These are phyloP conservation scores for Euproctis similis DNA, from an alignment of 2,888 invertebrate species.

Conservation along the genomic window DNA sequence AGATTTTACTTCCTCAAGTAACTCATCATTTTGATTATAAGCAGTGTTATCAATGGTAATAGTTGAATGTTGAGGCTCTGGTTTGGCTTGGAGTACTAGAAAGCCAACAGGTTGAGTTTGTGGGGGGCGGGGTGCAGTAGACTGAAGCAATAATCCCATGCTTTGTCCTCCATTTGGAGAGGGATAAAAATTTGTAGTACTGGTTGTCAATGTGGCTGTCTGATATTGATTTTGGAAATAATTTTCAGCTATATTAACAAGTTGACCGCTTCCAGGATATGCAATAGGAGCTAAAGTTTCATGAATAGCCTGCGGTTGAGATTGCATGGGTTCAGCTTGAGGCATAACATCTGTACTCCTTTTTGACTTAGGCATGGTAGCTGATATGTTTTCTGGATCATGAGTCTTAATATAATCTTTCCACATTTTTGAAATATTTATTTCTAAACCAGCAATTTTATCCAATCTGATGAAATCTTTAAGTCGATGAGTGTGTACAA, in stretches of 20 bases:
- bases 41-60: slow-evolving; percentile 45
- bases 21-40: slow-evolving; percentile 28
- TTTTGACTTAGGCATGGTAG: slow-evolving; percentile 68
- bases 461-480: slow-evolving; percentile 72
- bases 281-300: slow-evolving; percentile 51
- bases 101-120: slow-evolving; percentile 49
- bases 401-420: slow-evolving; percentile 73
- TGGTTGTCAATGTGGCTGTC: slow-evolving; percentile 47
- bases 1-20: slow-evolving; percentile 33
- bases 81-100: slow-evolving; percentile 61
- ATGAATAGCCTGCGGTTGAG: slow-evolving; percentile 34
- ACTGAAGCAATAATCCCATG: slow-evolving; percentile 63
- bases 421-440: slow-evolving; percentile 76
- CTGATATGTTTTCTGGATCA: slow-evolving; percentile 70
- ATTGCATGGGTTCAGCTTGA: slow-evolving; percentile 33
- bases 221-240: slow-evolving; percentile 71
- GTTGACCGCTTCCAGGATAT: slow-evolving; percentile 65
- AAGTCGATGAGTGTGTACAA: slow-evolving; percentile 68
- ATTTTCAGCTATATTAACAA: slow-evolving; percentile 68
- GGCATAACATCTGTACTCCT: slow-evolving; percentile 44
- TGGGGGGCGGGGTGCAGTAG: slow-evolving; percentile 46
- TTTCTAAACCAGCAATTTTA: slow-evolving; percentile 73
- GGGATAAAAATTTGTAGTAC: slow-evolving; percentile 62
- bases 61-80: slow-evolving; percentile 51
- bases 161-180: slow-evolving; percentile 57